These are phyloP conservation scores for Bombus cullumanus DNA, from an alignment of 1,140 invertebrate species.

Conservation along the genomic window DNA sequence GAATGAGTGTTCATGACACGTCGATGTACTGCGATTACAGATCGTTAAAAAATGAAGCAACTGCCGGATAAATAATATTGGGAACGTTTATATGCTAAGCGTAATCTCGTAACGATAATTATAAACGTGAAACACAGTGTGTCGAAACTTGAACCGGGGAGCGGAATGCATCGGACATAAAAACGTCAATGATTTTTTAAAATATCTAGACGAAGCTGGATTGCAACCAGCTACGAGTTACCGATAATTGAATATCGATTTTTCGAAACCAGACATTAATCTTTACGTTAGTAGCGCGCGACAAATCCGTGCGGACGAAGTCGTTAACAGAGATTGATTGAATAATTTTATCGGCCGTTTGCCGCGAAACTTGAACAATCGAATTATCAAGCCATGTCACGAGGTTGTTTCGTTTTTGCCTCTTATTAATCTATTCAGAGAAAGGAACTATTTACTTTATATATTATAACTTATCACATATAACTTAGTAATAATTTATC, in stretches of 20 bases:
- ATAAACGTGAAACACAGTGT: not conserved
- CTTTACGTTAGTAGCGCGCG: not conserved
- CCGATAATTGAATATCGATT: conserved; percentile 1
- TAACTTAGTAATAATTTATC: not conserved
- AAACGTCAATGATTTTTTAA: not conserved
- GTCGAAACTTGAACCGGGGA: not conserved
- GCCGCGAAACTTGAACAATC: not conserved
- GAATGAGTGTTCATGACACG: not conserved
- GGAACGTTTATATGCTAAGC: conserved; percentile 27
- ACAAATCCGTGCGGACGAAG: not conserved
- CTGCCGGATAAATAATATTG: not conserved
- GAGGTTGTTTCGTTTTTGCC: not conserved
- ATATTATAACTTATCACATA: not conserved
- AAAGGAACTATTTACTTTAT: not conserved
- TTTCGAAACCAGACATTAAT: conserved; percentile 14
- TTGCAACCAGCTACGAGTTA: not conserved
- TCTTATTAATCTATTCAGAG: not conserved
- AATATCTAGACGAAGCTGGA: not conserved
- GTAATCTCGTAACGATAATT: conserved; percentile 8
- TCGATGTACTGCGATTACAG: not conserved
- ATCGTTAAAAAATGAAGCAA: not conserved
- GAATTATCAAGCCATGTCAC: conserved; percentile 8
- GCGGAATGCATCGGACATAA: too few species aligned
- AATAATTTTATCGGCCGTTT: conserved; percentile 1
- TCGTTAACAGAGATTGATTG: conserved; percentile 15